Conservation (phyloP, 1,140 invertebrate species). For the Lysiphlebus fabarum region DNA sequence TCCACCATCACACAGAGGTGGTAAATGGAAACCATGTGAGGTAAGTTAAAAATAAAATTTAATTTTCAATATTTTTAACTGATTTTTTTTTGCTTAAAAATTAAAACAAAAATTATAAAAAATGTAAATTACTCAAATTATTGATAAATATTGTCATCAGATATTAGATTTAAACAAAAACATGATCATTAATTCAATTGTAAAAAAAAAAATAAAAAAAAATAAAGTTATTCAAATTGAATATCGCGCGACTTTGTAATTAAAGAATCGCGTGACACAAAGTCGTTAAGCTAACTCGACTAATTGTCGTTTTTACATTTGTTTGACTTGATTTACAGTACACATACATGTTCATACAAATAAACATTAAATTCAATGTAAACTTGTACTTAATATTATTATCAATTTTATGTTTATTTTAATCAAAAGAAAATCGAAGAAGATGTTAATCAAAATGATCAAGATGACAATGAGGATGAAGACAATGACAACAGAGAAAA, state of each 20-base stretch:
- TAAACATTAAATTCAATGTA: conserved; percentile 16
- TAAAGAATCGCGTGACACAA: conserved; percentile 36
- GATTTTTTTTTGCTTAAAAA: too few species aligned
- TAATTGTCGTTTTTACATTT: conserved; percentile 34
- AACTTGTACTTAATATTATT: background rate
- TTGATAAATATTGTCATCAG: too few species aligned
- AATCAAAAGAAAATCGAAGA: conserved; percentile 39
- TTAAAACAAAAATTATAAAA: too few species aligned
- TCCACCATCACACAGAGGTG: conserved; percentile 64
- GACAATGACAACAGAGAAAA: conserved; percentile 35
- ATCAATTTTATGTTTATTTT: conserved; percentile 6
- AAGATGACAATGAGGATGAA: background rate
- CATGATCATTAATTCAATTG: too few species aligned
- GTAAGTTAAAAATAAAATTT: too few species aligned
- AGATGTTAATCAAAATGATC: background rate
- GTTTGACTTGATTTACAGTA: background rate
- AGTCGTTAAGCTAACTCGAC: conserved; percentile 32
- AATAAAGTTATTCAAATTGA: too few species aligned
- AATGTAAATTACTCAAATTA: too few species aligned
- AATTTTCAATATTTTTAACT: too few species aligned
- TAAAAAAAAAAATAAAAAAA: too few species aligned
- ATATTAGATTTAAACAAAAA: too few species aligned
- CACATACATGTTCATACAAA: background rate
- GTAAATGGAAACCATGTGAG: conserved; percentile 66
- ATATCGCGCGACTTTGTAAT: conserved; percentile 27